Base-by-base conservation (phyloP, 2,113 vertebrate genomes). In the Struthio camelus region DNA sequence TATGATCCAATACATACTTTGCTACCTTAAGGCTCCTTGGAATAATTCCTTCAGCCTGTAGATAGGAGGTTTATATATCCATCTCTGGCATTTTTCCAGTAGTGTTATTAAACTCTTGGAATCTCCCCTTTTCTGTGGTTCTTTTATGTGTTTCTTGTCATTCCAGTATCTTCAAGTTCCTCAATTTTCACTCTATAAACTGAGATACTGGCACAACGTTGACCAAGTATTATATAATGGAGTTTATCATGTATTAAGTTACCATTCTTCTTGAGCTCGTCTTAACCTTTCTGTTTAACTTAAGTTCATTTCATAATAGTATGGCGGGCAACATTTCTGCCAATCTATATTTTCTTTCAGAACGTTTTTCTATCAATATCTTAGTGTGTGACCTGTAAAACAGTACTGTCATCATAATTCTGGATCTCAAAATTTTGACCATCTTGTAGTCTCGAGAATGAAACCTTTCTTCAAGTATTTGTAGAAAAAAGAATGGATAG, bases 21-120 rank as follows among this genome's bases (percentile, higher is more conserved):
- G 94, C 95, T 97, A 97, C 95, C 91, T 95, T 95, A 89, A 94
- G 58, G 40, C 44, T 96, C 75, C 75, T 91, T 89, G 89, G 91
- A 94, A 91, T 85, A 91, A 91, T 91, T 94, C 66, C 40, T 80
- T 62, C 72, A 90, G 84, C 51, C 59, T 85, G 71, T 83, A 94
- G 87, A 95, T 91, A 87, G 65, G 61, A 82, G 51, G 30, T 78
- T 96, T 96, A 82, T 94, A 95, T 97, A 97, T 85, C 83, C 81
- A 91, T 87, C 71, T 71, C 65, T 97, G 97, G 91, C 95, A 78
- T 89, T 87, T 93, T 94, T 96, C 93, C 97, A 95, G 69, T 22
- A 50, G 14, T 75, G 67, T 96, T 90, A 89, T 93, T 94, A 93
- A 89, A 71, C 66, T 89, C 59, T 87, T 85, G 75, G 89, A 96